Percentiles rank a stretch among this genome's conserved stretches.
Evolutionary conservation across 2,113 vertebrate species (phyloP).

Genomic region (Rhineura floridana): DNA sequence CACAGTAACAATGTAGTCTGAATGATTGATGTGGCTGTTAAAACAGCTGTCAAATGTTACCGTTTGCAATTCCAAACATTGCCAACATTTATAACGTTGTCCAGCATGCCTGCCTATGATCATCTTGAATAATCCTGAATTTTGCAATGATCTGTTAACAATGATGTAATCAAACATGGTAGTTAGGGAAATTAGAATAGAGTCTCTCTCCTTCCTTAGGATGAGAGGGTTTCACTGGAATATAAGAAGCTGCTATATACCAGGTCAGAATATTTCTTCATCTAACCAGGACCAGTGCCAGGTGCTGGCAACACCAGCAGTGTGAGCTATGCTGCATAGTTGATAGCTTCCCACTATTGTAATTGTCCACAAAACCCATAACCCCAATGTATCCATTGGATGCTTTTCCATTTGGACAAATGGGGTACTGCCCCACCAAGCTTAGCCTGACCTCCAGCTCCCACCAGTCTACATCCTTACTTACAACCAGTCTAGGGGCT

Average conservation of each 20-base stretch:
- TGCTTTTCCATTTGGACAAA: no score
- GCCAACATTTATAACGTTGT: constrained; percentile 50
- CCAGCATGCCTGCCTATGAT: constrained; percentile 37
- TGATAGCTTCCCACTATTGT: background rate
- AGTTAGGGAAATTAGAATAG: constrained; percentile 34
- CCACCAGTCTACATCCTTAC: no score
- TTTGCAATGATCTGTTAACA: constrained; percentile 23
- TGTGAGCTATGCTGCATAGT: background rate
- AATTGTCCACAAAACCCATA: background rate
- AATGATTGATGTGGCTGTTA: constrained; percentile 43
- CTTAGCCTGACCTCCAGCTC: no score
- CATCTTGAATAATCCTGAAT: constrained; percentile 41
- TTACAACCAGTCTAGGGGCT: no score
- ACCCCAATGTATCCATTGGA: no score
- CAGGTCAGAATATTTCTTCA: background rate
- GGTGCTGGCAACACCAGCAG: background rate
- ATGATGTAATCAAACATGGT: constrained; percentile 32
- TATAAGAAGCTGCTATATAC: background rate
- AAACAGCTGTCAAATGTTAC: constrained; percentile 41
- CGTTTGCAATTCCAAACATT: constrained; percentile 51
- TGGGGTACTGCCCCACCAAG: no score
- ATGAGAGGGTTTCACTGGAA: background rate
- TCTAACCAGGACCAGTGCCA: background rate
- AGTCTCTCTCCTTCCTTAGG: constrained; percentile 19
- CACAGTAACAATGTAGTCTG: constrained; percentile 24